Base-by-base conservation (phyloP, 64 coral and sea anemone genomes). In the Anthopleura sola region DNA sequence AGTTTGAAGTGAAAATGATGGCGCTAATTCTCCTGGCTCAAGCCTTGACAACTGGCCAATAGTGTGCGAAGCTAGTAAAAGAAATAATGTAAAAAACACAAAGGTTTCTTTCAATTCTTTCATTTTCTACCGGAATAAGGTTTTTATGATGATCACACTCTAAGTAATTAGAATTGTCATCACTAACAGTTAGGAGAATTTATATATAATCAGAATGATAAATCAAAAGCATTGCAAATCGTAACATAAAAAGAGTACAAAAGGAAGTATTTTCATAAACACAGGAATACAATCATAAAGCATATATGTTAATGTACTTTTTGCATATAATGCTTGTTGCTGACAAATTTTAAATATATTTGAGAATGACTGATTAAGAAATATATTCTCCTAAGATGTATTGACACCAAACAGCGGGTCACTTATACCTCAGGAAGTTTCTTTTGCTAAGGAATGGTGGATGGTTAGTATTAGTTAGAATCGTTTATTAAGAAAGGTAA, bases 1-100 rank as follows among this genome's bases (percentile, higher is more conserved):
- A 37, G 97, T 95, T 88, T 92, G 97, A 5, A 95, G 68, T 13
- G 90, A 83, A 92, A 99, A 99, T 36, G 97, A 94, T 28, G 97
- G 97, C 7, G 97, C 97, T 0, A 90, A 20, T 71, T 92, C 88
- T 26, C 92, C 93, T 1, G 97, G 97, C 53, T 87, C 58, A 83
- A 95, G 90, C 6, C 49, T 49, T 15, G 95, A 88, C 84, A 98
- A 85, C 83, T 97, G 94, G 83, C 78, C 51, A 56, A 32, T 29
- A 7, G 82, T 32, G 18, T 48, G 13, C 10, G 49, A 15, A 19
- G 26, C 13, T 44, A 46, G 6, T 19, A 5, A 24, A 81, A 81
- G 12, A 44, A 81, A 81, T 2, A 16, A 10, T 34, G 15, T 32
- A 71, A 71, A 34, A 71, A 71, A 71, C 13, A 34, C n/a, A 71